These are phyloP conservation scores for Amblyornis subalaris DNA, from an alignment of 2,113 vertebrate species.

Conservation along the genomic window DNA sequence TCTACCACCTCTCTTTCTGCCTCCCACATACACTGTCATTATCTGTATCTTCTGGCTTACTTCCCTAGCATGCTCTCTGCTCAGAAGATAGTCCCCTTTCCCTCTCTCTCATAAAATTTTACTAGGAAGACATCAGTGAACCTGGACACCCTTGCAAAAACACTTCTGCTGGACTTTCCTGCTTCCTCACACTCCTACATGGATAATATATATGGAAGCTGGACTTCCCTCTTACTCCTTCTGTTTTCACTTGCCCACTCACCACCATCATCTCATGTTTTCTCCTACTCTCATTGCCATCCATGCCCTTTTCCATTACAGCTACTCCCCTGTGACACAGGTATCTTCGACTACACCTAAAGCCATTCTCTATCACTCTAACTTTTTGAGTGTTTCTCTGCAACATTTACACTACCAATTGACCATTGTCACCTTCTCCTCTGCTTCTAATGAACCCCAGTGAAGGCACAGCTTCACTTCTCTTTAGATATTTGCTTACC, in stretches of 20 bases:
- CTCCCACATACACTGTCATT: not conserved
- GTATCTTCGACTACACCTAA: not conserved
- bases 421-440: not conserved
- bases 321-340: not conserved
- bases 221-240: not conserved
- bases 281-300: not conserved
- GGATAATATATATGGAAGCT: not conserved
- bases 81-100: not conserved
- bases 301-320: not conserved
- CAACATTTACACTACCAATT: not conserved
- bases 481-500: not conserved
- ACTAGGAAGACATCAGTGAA: not conserved
- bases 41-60: not conserved
- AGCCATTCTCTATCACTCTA: not conserved
- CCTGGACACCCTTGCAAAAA: not conserved
- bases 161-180: not conserved
- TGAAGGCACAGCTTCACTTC: not conserved
- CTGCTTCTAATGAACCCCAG: not conserved
- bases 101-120: not conserved
- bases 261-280: not conserved
- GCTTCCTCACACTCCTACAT: not conserved
- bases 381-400: not conserved
- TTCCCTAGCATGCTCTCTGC: not conserved
- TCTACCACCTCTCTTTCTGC: not conserved
- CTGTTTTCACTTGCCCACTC: not conserved